Evolutionary conservation across 2,797 vertebrate genomes (phyloP).

Genomic region (Hozukius guyotensis): DNA sequence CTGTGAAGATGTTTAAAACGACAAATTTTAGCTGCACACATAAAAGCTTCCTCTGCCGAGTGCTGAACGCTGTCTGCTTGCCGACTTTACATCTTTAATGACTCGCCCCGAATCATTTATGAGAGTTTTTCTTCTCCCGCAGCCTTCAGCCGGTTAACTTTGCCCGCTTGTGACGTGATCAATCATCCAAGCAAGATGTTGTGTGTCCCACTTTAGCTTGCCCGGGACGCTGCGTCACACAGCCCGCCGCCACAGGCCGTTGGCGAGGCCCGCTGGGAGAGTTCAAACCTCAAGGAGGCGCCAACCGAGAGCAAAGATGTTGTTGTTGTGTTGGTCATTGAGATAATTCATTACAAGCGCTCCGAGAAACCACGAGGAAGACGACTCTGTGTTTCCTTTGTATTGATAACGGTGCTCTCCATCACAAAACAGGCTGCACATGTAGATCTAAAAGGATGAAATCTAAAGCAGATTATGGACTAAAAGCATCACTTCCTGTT

Average conservation of each 20-base stretch:
- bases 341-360: constrained; percentile 22
- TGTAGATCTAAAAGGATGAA: neutral
- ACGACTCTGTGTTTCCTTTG: neutral
- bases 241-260: neutral
- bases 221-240: neutral
- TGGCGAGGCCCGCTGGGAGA: constrained; percentile 8
- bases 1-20: neutral
- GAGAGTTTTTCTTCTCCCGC: constrained; percentile 70
- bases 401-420: neutral
- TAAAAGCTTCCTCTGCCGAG: neutral
- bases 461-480: too few relatives aligned
- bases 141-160: constrained; percentile 57
- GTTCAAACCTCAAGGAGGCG: neutral
- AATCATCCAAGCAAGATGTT: constrained; percentile 71
- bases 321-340: neutral
- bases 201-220: constrained; percentile 61
- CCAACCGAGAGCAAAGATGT: neutral
- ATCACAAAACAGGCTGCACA: neutral
- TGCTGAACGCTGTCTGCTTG: constrained; percentile 36
- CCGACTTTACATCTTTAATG: constrained; percentile 67
- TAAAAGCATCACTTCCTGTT: neutral
- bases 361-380: neutral
- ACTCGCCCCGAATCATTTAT: constrained; percentile 61
- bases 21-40: neutral
- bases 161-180: constrained; percentile 70